Base-by-base conservation (phyloP, 1,140 invertebrate genomes). In the Zaprionus davidi region DNA sequence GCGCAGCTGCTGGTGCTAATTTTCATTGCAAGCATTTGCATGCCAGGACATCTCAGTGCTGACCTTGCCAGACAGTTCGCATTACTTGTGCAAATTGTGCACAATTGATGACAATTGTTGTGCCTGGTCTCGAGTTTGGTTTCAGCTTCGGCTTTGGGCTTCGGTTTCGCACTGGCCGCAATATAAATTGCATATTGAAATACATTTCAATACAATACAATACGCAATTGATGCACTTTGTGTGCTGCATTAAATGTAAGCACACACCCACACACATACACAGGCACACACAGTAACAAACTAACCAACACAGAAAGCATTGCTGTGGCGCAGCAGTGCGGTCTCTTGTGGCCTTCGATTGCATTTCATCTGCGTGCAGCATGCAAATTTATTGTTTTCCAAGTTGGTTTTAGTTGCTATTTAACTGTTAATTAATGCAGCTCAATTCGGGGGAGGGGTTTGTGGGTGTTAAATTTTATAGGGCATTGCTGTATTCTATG, bases 111-210 rank as follows among this genome's bases (percentile, higher is more conserved):
- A 49, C 56, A 55, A 64, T 71, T 74, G 44, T 53, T 22, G 56
- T 51, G 13, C 44, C 26, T 41, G 49, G 22, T 5, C 28, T 28
- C 20, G 20, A 24, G 31, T 34, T 58, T 9, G 53, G 41, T 46
- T 46, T 2, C 20, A 24, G 59, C 41, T 22, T 36, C 57, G 31
- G 31, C 49, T 71, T 68, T 58, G 41, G 69, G 56, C 53, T 55
- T 69, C 31, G 26, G 24, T 44, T 60, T 56, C 59, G 60, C 71
- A 62, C 62, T 82, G 79, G 57, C 82, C 76, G 72, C 79, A 82
- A 57, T 71, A 79, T 82, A 82, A 82, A 86, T 86, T 79, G 76
- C 79, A 71, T 77, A 79, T 82, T 87, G 70, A 77, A 82, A 82
- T 79, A 79, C 76, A 78, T 79, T 81, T 70, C 55, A 64, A 64